These are phyloP conservation scores for Tipula confusa DNA, from an alignment of 2,888 invertebrate genomes.

Conservation along the genomic window DNA sequence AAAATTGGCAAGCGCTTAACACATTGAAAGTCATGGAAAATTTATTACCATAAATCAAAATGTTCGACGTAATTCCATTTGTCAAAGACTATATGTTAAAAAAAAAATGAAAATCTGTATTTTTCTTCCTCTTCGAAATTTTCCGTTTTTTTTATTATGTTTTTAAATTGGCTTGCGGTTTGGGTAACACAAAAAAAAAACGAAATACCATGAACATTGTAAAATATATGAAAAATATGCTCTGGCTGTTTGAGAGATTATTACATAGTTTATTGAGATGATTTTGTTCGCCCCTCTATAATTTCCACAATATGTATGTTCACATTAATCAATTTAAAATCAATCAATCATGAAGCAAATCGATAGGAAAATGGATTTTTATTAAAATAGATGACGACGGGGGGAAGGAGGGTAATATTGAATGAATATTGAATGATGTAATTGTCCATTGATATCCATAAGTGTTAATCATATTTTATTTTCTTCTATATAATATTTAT, in stretches of 20 bases:
- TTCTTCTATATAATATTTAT: no score
- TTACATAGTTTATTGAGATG: neutral
- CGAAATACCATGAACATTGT: neutral
- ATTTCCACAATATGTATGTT: neutral
- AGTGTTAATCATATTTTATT: neutral
- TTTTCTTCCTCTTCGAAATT: neutral
- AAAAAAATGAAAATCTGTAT: neutral
- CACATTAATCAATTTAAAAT: neutral
- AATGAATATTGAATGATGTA: neutral
- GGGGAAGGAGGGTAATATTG: neutral
- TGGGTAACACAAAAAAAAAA: neutral
- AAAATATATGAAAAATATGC: neutral
- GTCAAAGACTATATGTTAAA: neutral
- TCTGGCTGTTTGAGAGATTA: neutral
- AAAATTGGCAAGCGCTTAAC: neutral
- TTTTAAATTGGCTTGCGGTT: neutral
- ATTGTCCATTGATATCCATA: neutral
- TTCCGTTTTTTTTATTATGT: no score
- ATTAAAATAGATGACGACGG: neutral
- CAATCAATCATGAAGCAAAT: neutral
- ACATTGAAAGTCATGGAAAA: neutral
- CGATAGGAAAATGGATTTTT: slow-evolving; percentile 13
- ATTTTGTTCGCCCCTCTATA: neutral
- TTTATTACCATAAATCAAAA: neutral
- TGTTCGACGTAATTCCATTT: neutral